Evolutionary conservation across 2,888 invertebrate species (phyloP).

Genomic region (Euphydryas editha): DNA sequence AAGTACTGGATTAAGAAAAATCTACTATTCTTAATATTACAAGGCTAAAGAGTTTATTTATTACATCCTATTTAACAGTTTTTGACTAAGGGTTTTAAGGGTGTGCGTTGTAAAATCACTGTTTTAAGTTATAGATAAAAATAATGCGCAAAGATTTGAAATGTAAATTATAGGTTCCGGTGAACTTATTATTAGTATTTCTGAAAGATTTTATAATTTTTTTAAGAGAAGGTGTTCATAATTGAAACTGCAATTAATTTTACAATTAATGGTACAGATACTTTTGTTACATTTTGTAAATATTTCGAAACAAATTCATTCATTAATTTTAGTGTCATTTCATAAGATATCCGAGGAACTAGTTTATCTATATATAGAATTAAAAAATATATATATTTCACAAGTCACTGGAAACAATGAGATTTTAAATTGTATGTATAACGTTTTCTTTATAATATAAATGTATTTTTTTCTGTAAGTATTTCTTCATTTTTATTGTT

Average conservation of each 20-base stretch:
- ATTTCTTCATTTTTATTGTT: neutral
- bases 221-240: neutral
- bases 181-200: neutral
- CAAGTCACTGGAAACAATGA: constrained; percentile 4
- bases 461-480: neutral
- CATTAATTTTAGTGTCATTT: neutral
- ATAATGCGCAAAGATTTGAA: no score
- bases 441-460: neutral
- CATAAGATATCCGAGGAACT: neutral
- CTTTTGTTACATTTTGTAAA: neutral
- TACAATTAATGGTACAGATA: neutral
- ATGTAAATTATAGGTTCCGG: neutral
- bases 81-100: no score
- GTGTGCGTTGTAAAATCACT: no score
- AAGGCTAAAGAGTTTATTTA: no score
- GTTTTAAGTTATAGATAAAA: no score
- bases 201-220: neutral
- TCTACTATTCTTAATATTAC: no score
- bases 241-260: neutral
- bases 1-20: no score
- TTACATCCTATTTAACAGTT: no score
- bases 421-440: neutral
- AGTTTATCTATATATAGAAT: neutral
- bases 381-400: constrained; percentile 2
- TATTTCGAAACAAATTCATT: constrained; percentile 4